phyloP scores from a whole-genome alignment of 2,888 invertebrate genomes.

The Pegoplata infirma region DNA sequence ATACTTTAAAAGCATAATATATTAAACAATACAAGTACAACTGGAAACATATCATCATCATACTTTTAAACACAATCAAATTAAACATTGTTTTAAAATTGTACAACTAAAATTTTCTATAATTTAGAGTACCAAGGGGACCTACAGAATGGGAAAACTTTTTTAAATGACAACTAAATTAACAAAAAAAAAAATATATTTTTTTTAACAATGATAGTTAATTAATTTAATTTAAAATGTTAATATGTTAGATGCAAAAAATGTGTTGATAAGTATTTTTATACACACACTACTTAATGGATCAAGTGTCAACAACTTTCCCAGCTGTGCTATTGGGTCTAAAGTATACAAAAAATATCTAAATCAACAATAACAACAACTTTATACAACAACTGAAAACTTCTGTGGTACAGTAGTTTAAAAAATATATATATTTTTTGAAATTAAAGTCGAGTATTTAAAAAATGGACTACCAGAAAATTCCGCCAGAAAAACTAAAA shows the following conservation, averaged over 20 bases:
- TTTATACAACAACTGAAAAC: not conserved
- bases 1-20: no score
- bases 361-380: slow-evolving; percentile 30
- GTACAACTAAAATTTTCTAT: slow-evolving; percentile 51
- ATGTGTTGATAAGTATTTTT: not conserved
- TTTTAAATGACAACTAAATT: not conserved
- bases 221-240: not conserved
- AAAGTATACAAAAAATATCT: slow-evolving; percentile 29
- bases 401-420: slow-evolving; percentile 18
- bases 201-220: not conserved
- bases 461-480: no score
- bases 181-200: not conserved
- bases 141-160: slow-evolving; percentile 13
- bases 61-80: slow-evolving; percentile 54
- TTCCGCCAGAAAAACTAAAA: no score
- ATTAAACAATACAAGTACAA: no score
- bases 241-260: no score
- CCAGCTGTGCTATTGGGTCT: not conserved
- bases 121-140: slow-evolving; percentile 54
- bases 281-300: not conserved
- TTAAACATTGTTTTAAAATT: slow-evolving; percentile 59
- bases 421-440: no score
- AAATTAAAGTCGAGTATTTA: no score
- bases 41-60: slow-evolving; percentile 37
- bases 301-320: slow-evolving; percentile 28